Evolutionary conservation across 1,140 invertebrate species (phyloP).

Genomic region (Tetragonula clypearis): DNA sequence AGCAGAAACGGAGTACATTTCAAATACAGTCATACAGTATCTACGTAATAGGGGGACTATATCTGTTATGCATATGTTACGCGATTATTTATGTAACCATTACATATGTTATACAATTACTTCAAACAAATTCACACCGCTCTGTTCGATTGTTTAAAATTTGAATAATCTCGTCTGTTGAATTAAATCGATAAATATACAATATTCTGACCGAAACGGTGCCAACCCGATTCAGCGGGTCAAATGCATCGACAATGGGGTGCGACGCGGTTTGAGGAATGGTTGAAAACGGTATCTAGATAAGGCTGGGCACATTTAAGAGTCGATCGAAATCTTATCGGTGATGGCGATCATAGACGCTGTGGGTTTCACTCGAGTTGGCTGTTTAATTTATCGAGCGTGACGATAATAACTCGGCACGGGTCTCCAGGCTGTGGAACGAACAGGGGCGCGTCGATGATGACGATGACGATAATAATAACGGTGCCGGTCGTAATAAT

Average conservation of each 20-base stretch:
- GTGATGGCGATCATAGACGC: constrained; percentile 43
- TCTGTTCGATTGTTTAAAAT: neutral
- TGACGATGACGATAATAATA: constrained; percentile 52
- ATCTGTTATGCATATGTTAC: neutral
- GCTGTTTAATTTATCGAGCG: constrained; percentile 60
- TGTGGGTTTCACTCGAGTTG: constrained; percentile 54
- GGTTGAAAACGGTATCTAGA: constrained; percentile 25
- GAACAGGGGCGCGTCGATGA: neutral
- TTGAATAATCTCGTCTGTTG: neutral
- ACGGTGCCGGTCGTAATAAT: constrained; percentile 51
- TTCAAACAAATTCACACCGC: neutral
- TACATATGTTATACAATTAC: neutral
- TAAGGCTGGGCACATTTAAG: constrained; percentile 49
- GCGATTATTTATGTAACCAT: neutral
- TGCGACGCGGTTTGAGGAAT: neutral
- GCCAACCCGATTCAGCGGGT: neutral
- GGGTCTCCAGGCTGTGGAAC: neutral
- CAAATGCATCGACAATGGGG: neutral
- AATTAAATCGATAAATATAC: neutral
- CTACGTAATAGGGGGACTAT: too few species aligned
- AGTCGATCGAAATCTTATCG: constrained; percentile 65
- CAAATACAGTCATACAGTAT: too few species aligned
- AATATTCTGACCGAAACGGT: neutral
- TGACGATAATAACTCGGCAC: constrained; percentile 44
- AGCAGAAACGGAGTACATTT: neutral